These are phyloP conservation scores for Poecilobothrus nobilitatus DNA, from an alignment of 2,888 invertebrate species.

Conservation along the genomic window DNA sequence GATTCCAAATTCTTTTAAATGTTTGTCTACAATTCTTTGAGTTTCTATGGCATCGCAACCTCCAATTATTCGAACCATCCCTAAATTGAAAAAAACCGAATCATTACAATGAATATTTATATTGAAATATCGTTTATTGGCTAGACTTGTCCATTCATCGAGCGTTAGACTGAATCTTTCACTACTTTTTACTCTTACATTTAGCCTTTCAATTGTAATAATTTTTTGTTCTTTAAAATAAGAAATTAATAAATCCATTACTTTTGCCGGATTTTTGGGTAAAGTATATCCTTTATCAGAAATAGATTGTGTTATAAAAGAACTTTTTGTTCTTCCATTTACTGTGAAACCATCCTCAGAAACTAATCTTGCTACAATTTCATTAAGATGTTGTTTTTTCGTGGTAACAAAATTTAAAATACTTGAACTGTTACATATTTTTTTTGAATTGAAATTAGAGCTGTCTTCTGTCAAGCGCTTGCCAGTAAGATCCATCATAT, in stretches of 20 bases:
- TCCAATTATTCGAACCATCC: not conserved
- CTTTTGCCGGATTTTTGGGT: not conserved
- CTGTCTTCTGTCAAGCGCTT: not conserved
- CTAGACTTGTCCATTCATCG: conserved; percentile 2
- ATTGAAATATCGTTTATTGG: conserved; percentile 7
- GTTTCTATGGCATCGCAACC: not conserved
- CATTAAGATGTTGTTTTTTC: conserved; percentile 2
- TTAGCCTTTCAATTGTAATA: not conserved
- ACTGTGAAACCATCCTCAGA: not conserved
- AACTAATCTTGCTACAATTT: conserved; percentile 8
- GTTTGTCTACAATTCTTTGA: not conserved
- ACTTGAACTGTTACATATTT: not conserved
- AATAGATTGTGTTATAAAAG: conserved; percentile 5
- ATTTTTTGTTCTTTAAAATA: conserved; percentile 9
- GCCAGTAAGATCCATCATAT: conserved; percentile 5
- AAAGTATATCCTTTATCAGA: not conserved
- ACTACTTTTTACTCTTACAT: too few relatives aligned
- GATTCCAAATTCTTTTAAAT: conserved; percentile 9
- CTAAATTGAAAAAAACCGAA: conserved; percentile 8
- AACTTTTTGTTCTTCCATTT: not conserved
- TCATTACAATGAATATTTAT: conserved; percentile 4
- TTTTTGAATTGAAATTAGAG: not conserved
- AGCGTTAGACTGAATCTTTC: not conserved
- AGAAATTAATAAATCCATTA: conserved; percentile 1
- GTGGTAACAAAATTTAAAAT: conserved; percentile 4